A percentile compares a stretch with the other conserved stretches of the same genome.
These are phyloP conservation scores for Drosophila nigromelanica DNA, from an alignment of 1,140 invertebrate species.

Conservation along the genomic window DNA sequence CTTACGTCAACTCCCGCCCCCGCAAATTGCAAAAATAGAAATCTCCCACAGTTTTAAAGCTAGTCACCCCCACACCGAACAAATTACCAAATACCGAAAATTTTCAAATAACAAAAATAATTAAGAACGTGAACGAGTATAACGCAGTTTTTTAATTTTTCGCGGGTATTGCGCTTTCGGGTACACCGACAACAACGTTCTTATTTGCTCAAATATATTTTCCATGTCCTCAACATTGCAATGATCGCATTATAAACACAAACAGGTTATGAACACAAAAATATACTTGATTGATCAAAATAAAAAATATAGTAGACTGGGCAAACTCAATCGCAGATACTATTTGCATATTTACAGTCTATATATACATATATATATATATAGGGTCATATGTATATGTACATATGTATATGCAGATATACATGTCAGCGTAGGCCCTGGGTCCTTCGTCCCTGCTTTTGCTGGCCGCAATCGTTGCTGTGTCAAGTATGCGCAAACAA, in stretches of 20 bases:
- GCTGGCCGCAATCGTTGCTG: slow-evolving; percentile 55
- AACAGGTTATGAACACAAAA: background rate
- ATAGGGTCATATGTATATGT: background rate
- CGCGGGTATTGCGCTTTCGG: too few relatives aligned
- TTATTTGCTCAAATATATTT: too few relatives aligned
- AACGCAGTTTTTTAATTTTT: too few relatives aligned
- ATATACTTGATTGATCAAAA: background rate
- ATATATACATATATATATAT: slow-evolving; percentile 35
- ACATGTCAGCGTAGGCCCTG: slow-evolving; percentile 8
- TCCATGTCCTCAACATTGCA: too few relatives aligned
- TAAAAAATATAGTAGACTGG: slow-evolving; percentile 21
- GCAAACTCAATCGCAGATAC: slow-evolving; percentile 29
- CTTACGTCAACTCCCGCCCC: too few relatives aligned
- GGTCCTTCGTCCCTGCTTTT: slow-evolving; percentile 1
- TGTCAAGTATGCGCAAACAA: slow-evolving; percentile 76
- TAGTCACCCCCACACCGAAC: too few relatives aligned
- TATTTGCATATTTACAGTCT: slow-evolving; percentile 67
- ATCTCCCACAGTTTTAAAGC: too few relatives aligned
- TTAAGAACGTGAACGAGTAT: too few relatives aligned
- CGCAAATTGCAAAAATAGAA: too few relatives aligned
- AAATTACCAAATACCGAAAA: too few relatives aligned
- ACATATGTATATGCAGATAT: slow-evolving; percentile 21
- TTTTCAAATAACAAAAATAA: too few relatives aligned
- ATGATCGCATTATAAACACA: background rate
- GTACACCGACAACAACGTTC: too few relatives aligned